These are phyloP conservation scores for Sesamia inferens DNA, from an alignment of 2,888 invertebrate species.

Conservation along the genomic window DNA sequence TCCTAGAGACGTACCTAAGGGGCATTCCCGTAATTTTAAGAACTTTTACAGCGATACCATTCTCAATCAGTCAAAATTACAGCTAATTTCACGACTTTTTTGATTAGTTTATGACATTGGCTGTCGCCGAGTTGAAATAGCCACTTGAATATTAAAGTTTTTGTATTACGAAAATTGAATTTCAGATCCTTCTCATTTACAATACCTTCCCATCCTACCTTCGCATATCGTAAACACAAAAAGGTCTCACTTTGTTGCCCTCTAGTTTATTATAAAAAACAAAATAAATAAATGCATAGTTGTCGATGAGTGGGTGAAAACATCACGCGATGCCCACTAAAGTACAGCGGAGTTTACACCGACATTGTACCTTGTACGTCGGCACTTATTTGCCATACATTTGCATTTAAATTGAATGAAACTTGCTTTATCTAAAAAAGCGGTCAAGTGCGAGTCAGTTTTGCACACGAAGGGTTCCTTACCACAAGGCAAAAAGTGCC, in stretches of 20 bases:
- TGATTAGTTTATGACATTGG: no score
- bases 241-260: slow-evolving; percentile 29
- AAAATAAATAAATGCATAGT: slow-evolving; percentile 65
- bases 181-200: no score
- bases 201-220: not conserved
- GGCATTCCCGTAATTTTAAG: no score
- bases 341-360: slow-evolving; percentile 44
- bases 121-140: no score
- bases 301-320: slow-evolving; percentile 65
- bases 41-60: not conserved
- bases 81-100: not conserved
- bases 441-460: no score
- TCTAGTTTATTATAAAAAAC: slow-evolving; percentile 38
- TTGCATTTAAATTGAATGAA: slow-evolving; percentile 66
- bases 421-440: slow-evolving; percentile 41
- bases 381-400: slow-evolving; percentile 53
- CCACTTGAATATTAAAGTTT: not conserved
- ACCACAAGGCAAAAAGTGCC: not conserved
- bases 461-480: not conserved
- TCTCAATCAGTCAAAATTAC: not conserved
- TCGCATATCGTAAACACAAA: slow-evolving; percentile 28
- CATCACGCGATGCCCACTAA: slow-evolving; percentile 60
- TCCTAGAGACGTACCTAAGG: no score
- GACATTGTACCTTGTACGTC: slow-evolving; percentile 39
- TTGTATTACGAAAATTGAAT: not conserved